Evolutionary conservation across 2,888 invertebrate genomes (phyloP), one percentile per base, ranked within the genome.

Genomic region (Acanthacorydalis orientalis): DNA sequence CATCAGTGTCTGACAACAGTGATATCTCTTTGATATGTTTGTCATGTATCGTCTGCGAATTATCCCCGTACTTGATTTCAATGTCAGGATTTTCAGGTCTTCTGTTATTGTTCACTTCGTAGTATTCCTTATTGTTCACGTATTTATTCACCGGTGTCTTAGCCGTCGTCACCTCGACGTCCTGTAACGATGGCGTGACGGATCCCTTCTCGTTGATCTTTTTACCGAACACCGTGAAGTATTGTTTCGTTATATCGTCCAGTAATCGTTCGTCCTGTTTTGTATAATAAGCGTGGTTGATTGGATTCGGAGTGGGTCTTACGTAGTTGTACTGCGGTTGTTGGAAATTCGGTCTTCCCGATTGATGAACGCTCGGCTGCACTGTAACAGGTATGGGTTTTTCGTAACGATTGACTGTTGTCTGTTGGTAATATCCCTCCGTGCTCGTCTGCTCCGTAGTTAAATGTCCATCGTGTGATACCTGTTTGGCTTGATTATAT

Each of bases 161-260:
- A 11, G 31, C 8, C 33, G 35, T 43, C 35, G 44, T 51, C 35
- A 16, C 23, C 32, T 40, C 40, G 31, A 16, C 15, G 51, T 48
- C 35, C 31, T 48, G 38, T 33, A 49, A 45, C 33, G 40, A 44
- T 39, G 48, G 2, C 62, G 62, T 43, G 60, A 49, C 1, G 54
- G 74, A 67, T 56, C 68, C 64, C 1, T 74, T 56, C 53, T 69
- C 67, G 15, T 68, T 70, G 47, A 80, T 61, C 62, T 80, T 84
- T 62, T 78, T 78, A 1, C 80, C 84, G 58, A 83, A 83, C 53
- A 79, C 74, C 31, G 80, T 81, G 57, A 82, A 83, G 48, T 81
- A 82, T 56, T 81, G 80, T 59, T 77, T 79, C 4, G 83, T 82
- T 48, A 79, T 80, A 56, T 83, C 82, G 56, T 83, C 82, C 51